Percentiles rank a stretch among this genome's conserved stretches.
Conservation (phyloP, 2,797 vertebrate species). For the Alfaro cultratus region DNA sequence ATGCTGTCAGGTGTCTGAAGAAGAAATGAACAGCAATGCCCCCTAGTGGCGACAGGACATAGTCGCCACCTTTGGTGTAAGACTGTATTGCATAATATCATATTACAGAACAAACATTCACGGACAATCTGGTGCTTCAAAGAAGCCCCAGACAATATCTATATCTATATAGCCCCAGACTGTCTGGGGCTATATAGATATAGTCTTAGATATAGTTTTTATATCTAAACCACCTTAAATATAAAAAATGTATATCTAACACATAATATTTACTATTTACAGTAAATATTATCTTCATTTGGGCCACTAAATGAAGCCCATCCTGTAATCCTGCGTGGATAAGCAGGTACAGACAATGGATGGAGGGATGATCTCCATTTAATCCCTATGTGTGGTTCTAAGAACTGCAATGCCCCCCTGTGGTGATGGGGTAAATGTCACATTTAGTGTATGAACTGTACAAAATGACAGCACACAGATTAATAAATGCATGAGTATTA, state of each 20-base stretch:
- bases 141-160: background rate
- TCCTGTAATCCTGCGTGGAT: background rate
- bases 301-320: too few relatives aligned
- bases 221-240: background rate
- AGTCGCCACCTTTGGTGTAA: background rate
- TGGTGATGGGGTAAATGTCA: background rate
- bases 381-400: background rate
- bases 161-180: too few relatives aligned
- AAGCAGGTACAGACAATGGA: background rate
- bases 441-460: background rate
- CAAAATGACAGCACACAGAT: background rate
- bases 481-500: background rate
- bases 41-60: background rate
- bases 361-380: background rate
- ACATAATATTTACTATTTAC: background rate
- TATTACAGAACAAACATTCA: background rate
- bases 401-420: background rate
- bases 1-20: constrained; percentile 33
- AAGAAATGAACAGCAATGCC: background rate
- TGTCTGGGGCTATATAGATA: too few relatives aligned
- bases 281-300: background rate
- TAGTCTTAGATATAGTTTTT: too few relatives aligned
- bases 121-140: background rate
- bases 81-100: background rate
- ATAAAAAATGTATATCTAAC: background rate